A percentile compares a stretch with the other conserved stretches of the same genome.
These are phyloP conservation scores for Drosophila mulleri DNA, from an alignment of 2,888 invertebrate species.

Conservation along the genomic window DNA sequence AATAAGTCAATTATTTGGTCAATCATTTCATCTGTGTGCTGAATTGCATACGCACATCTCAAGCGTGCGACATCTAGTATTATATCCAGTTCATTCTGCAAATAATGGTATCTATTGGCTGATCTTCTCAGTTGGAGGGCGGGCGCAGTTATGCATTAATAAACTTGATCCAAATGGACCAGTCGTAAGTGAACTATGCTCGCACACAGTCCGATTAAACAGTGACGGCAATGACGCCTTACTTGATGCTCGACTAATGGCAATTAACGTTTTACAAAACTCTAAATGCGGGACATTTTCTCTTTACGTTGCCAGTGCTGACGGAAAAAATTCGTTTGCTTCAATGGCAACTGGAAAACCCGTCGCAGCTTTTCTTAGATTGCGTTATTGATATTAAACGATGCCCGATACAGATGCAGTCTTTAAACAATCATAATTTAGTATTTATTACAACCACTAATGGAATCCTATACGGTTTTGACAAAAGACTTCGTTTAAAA, in stretches of 20 bases:
- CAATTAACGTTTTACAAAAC: constrained; percentile 85
- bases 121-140: constrained; percentile 92
- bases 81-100: constrained; percentile 64
- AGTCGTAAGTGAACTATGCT: constrained; percentile 80
- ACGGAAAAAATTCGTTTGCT: constrained; percentile 88
- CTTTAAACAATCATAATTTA: constrained; percentile 80
- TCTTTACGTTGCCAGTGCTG: constrained; percentile 90
- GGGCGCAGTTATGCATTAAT: constrained; percentile 92
- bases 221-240: constrained; percentile 84
- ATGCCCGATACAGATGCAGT: constrained; percentile 89
- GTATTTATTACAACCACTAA: constrained; percentile 88
- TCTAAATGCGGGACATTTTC: constrained; percentile 68
- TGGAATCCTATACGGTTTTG: constrained; percentile 90
- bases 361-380: constrained; percentile 14
- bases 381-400: constrained; percentile 84
- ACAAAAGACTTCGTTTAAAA: constrained; percentile 83
- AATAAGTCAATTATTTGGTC: constrained; percentile 84
- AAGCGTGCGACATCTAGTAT: constrained; percentile 88
- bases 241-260: constrained; percentile 93
- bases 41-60: constrained; percentile 91
- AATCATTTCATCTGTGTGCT: constrained; percentile 38
- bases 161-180: constrained; percentile 84
- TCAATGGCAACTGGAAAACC: constrained; percentile 35
- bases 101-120: constrained; percentile 55
- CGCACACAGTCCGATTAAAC: constrained; percentile 85